Base-by-base conservation (phyloP, 2,888 invertebrate species). In the Hypomecis atomaria region DNA sequence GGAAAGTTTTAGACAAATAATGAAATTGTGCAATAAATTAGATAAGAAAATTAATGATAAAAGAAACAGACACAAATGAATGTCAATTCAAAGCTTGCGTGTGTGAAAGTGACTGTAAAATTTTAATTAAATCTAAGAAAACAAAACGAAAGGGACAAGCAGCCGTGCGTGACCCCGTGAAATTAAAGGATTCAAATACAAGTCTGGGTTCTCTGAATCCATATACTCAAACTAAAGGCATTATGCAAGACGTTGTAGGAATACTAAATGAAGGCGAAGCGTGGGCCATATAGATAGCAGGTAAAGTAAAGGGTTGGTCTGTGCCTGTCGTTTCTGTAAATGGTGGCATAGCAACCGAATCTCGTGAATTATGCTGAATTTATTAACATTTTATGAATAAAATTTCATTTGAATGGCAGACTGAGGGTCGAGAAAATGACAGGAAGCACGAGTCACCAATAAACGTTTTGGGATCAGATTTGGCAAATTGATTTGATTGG, bases 231-330 rank as follows among this genome's bases (percentile, higher is more conserved):
- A 61, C 66, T 66, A 68, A 54, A 70, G 72, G 72, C 77, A 77
- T 78, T 75, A 75, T 78, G 72, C 71, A 77, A 71, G 69, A 75
- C 80, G 71, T 50, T 61, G 62, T 50, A 70, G 71, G 81, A 78
- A 81, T 81, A 73, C 71, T 43, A 74, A 81, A 75, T 76, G 62
- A 57, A 65, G 44, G 45, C 66, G 60, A 60, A 69, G 60, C 64
- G 59, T 66, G 66, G 62, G 57, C 62, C 59, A 66, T 62, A 67
- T 54, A 63, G 65, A 65, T 54, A 67, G 57, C 71, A 70, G 68
- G 69, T 71, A 73, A 67, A 70, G 66, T 60, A 53, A 67, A 70
- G 66, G 68, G 71, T 67, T 72, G 66, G 55, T 47, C 67, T 38
- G 44, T 45, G 42, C 7, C 40, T 71, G 52, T 47, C 53, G 50